Evolutionary conservation across 2,888 invertebrate species (phyloP), one percentile per base, ranked within the genome.

Genomic region (Antitype chi): DNA sequence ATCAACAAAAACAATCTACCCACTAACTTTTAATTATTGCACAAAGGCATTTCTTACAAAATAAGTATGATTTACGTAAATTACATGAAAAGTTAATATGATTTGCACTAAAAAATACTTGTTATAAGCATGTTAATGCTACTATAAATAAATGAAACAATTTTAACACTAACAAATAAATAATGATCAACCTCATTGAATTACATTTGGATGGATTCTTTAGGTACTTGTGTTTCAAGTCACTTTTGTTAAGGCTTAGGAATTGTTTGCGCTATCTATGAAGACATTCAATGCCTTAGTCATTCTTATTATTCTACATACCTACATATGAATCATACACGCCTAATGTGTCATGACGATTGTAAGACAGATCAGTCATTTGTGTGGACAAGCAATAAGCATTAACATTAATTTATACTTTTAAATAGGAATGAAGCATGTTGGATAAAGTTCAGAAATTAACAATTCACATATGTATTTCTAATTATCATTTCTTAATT

Each of bases 1-100:
- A 82, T 79, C 76, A 87, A 87, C 81, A 87, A 87, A 75, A 84
- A 78, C 70, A 76, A 70, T 71, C 76, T 85, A 86, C 76, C 76
- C 76, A 84, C 76, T 87, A 86, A 73, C 71, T 82, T 80, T 77
- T 86, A 87, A 81, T 86, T 91, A 91, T 91, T 92, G 92, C 92
- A 92, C 92, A 88, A 82, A 85, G 87, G 91, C 91, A 87, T 88
- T 86, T 73, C 80, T 85, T 82, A 88, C 69, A 82, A 81, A 86
- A 78, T 82, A 81, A 74, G 70, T 78, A 74, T 82, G 68, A 78
- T 82, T 80, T 73, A 79, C 47, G 68, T 85, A 77, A 77, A 76
- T 76, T 81, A 87, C 53, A 76, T 60, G 80, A 85, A 74, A 83
- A 53, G 76, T 76, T 78, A 70, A 79, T 80, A 79, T 74, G 79